Evolutionary conservation across 2,113 vertebrate genomes (phyloP), one percentile per base, ranked within the genome.

Genomic region (Pachyramphus minor): DNA sequence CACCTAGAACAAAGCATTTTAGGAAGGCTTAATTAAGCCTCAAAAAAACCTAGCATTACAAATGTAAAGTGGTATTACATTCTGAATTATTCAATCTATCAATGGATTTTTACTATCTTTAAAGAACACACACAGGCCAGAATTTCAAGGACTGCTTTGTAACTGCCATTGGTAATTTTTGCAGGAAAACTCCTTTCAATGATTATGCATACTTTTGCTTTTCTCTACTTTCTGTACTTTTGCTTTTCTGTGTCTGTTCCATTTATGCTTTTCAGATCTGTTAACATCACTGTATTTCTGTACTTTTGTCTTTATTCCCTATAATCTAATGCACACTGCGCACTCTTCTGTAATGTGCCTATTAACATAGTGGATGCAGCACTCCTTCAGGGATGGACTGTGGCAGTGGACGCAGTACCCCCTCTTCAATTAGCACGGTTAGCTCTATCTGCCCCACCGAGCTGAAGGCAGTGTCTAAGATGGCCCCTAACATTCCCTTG

Each of bases 401-500:
- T 6, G 94, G 97, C 97, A 98, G 98, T 19, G 98, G 98, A 73
- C 98, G 98, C 90, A 98, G 98, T 27, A 98, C 98, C 31, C 98
- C 97, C 56, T 98, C 98, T 31, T 98, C 98, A 7, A 87, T 98
- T 92, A 98, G 98, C 92, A 98, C 98, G 16, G 89, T 98, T 83
- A 97, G 98, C 94, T 97, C 97, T 11, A 98, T 98, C 96, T 98
- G 97, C 96, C 98, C 98, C 23, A 97, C 96, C n/a, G 98, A 98
- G 95, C 97, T 98, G 96, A 98, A 98, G 92, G 97, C 98, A 11
- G 98, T 98, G 79, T 92, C 98, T 96, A 98, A 90, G 98, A 97
- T 98, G 97, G 98, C 98, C 97, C 98, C 98, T 89, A 98, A 98
- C 87, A 97, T 98, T 71, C 98, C 98, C 84, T 94, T 98, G 98